Base-by-base conservation (phyloP, 2,113 vertebrate genomes). In the Tympanuchus pallidicinctus region DNA sequence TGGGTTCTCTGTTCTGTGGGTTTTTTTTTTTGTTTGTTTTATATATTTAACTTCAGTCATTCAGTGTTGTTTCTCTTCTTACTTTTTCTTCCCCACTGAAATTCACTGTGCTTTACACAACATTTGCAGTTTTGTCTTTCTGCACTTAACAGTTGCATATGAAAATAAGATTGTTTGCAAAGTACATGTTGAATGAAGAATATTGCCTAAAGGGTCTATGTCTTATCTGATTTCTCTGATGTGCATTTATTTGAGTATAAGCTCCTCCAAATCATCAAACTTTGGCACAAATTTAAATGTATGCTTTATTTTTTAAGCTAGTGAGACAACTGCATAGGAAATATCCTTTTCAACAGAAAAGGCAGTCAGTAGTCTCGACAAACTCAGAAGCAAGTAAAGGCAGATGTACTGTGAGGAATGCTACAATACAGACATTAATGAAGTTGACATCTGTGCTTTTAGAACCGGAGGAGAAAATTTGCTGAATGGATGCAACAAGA, bases 1-100 rank as follows among this genome's bases (percentile, higher is more conserved):
- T 40, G 28, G 1, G 0, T 1, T 82, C 72, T 24, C 14, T 40
- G 16, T 19, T 36, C 16, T 10, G 3, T 10, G 15, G 7, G 3
- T 0, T 73, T 90, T 14, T 48, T 71, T 30, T 10, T 63, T 34
- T 25, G 6, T 52, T 27, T 50, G 22, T 25, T 52, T 52, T 27
- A 48, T 82, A 28, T 54, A 27, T 19, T 48, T 2, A 66, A 50
- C 14, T 86, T 85, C 14, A 38, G 20, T 75, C 24, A 56, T 52
- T 88, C 8, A 86, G 5, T 19, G 40, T 16, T 70, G 10, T 5
- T 89, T 8, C 20, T 69, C 71, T 10, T 71, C 89, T 82, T 54
- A 43, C 15, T 61, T 78, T 30, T 27, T 67, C 73, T 82, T 86
- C 45, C 54, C 5, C 6, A 28, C 13, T 80, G 27, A 42, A 64